A percentile compares a stretch with the other conserved stretches of the same genome.
These are phyloP conservation scores for Acrossocheilus wenchowensis DNA, from an alignment of 2,797 vertebrate species.

Conservation along the genomic window DNA sequence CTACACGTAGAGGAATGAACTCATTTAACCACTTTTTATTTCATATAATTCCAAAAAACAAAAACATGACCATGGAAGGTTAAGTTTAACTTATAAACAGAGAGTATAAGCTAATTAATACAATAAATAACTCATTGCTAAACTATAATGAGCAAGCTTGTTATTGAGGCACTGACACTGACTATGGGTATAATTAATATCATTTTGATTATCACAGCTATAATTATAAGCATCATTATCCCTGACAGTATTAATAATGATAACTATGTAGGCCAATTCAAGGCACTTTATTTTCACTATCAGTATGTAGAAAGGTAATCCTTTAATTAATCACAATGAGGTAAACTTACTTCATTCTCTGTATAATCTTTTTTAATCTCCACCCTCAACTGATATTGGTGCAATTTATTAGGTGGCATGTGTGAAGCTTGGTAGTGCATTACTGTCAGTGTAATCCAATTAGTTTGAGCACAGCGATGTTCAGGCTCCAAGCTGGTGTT, in stretches of 20 bases:
- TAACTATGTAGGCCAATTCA: conserved; percentile 59
- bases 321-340: conserved; percentile 66
- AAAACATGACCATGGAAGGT: neutral
- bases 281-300: conserved; percentile 44
- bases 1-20: neutral
- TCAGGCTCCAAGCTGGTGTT: conserved; percentile 26
- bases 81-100: neutral
- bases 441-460: conserved; percentile 90
- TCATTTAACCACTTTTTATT: neutral
- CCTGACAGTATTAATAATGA: conserved; percentile 77
- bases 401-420: conserved; percentile 88
- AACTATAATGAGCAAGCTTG: conserved; percentile 33
- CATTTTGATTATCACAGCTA: conserved; percentile 77
- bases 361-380: conserved; percentile 86
- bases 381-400: conserved; percentile 76
- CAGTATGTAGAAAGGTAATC: conserved; percentile 67
- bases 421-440: conserved; percentile 80
- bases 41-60: neutral
- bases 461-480: conserved; percentile 67
- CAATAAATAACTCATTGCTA: neutral
- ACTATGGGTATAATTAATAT: conserved; percentile 79
- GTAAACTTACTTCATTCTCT: conserved; percentile 83
- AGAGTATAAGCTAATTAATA: conserved; percentile 6
- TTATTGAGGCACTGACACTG: conserved; percentile 67
- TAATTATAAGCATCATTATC: conserved; percentile 75